phyloP scores from a whole-genome alignment of 2,888 invertebrate genomes.

The Galeruca laticollis region DNA sequence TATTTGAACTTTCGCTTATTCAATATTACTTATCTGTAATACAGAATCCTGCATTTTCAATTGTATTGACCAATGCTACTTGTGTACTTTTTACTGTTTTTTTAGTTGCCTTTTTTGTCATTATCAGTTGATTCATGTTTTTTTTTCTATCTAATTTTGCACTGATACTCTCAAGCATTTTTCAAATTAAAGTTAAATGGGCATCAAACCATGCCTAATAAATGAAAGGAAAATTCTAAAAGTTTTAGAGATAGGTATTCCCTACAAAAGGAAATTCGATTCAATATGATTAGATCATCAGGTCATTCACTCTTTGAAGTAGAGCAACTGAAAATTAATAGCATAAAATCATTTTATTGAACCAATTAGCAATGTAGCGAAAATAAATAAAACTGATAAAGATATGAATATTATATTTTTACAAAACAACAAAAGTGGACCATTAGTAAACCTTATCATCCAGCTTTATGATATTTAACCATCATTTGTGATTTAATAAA shows the following conservation, averaged over 20 bases:
- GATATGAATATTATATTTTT: background rate
- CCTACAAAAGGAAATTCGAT: background rate
- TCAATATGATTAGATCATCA: background rate
- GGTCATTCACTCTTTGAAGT: background rate
- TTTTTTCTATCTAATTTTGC: too few relatives aligned
- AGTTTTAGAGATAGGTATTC: background rate
- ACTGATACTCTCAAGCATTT: too few relatives aligned
- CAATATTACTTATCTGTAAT: too few relatives aligned
- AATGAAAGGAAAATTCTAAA: too few relatives aligned
- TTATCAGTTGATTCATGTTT: too few relatives aligned
- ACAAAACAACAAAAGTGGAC: background rate
- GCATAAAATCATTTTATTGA: background rate
- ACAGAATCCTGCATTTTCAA: too few relatives aligned
- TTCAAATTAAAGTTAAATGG: too few relatives aligned
- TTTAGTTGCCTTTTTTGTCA: too few relatives aligned
- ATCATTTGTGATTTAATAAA: background rate
- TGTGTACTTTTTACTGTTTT: too few relatives aligned
- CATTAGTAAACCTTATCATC: background rate
- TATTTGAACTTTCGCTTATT: too few relatives aligned
- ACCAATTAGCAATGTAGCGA: background rate
- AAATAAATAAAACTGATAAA: constrained; percentile 8
- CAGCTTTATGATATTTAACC: background rate
- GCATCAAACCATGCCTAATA: too few relatives aligned
- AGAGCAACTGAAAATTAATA: background rate
- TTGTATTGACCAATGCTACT: too few relatives aligned